Evolutionary conservation across 30 jellyfish, hydroid and myxozoan genomes (phyloP).

Genomic region (Pelagia noctiluca): DNA sequence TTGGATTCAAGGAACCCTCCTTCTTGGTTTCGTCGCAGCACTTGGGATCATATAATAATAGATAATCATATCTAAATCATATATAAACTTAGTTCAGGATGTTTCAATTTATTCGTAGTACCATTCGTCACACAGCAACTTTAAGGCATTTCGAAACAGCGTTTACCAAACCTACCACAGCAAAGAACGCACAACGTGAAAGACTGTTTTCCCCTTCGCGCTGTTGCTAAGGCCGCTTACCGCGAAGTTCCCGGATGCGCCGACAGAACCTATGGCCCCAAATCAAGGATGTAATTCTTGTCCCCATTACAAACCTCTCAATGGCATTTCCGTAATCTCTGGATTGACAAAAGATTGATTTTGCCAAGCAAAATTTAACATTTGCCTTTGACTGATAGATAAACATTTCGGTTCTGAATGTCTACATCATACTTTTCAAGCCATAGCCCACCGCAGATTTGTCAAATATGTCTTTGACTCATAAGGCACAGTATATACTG

Average conservation of each 20-base stretch:
- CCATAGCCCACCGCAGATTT: slow-evolving; percentile 7
- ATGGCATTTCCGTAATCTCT: too few species aligned
- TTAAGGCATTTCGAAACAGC: slow-evolving; percentile 12
- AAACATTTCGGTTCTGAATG: too few species aligned
- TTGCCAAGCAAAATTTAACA: too few species aligned
- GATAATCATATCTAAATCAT: too few species aligned
- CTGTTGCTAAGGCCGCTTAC: slow-evolving; percentile 18
- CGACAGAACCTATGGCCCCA: slow-evolving; percentile 9
- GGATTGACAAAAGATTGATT: too few species aligned
- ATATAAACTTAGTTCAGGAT: slow-evolving; percentile 28
- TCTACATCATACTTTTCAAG: background rate
- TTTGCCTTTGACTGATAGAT: too few species aligned
- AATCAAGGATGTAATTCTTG: too few species aligned
- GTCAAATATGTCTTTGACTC: slow-evolving; percentile 1
- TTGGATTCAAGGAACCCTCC: slow-evolving; percentile 30
- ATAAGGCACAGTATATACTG: background rate
- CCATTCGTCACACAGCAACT: slow-evolving; percentile 10
- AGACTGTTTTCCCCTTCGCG: slow-evolving; percentile 16
- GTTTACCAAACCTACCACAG: slow-evolving; percentile 10
- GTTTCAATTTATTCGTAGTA: slow-evolving; percentile 3
- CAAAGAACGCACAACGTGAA: slow-evolving; percentile 10
- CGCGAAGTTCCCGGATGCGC: slow-evolving; percentile 20
- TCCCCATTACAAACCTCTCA: too few species aligned
- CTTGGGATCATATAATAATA: slow-evolving; percentile 34
- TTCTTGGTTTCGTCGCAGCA: slow-evolving; percentile 35